Evolutionary conservation across 2,888 invertebrate species (phyloP).

Genomic region (Pecten maximus): DNA sequence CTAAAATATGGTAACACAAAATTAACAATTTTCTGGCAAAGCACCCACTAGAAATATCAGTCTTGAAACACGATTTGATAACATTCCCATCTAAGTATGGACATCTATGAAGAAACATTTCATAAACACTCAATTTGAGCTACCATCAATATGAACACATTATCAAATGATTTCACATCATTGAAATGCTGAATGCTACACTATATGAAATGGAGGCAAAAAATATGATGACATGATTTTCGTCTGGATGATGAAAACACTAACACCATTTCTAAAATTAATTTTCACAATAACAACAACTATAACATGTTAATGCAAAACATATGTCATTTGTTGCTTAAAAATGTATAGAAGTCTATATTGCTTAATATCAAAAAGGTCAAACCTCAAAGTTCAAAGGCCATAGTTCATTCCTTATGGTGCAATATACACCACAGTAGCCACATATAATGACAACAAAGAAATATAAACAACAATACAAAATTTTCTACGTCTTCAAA

Average conservation of each 20-base stretch:
- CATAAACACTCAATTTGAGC: slow-evolving; percentile 13
- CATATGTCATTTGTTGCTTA: slow-evolving; percentile 1
- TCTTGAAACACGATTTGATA: neutral
- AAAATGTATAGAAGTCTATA: neutral
- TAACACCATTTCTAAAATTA: neutral
- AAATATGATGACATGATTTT: neutral
- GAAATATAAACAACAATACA: neutral
- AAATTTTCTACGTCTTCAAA: neutral
- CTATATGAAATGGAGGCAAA: neutral
- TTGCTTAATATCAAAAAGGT: slow-evolving; percentile 28
- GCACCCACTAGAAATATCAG: neutral
- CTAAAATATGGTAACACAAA: neutral
- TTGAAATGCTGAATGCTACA: neutral
- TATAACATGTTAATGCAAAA: neutral
- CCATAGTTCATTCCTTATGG: slow-evolving; percentile 11
- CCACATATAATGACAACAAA: neutral
- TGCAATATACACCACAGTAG: neutral
- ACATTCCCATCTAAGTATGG: neutral
- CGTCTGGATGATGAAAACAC: neutral
- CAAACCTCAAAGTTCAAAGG: slow-evolving; percentile 22
- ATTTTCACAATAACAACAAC: neutral
- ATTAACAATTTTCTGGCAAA: neutral
- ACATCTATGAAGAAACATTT: neutral
- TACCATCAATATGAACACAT: neutral
- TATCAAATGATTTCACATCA: neutral